A percentile compares a stretch with the other conserved stretches of the same genome.
These are phyloP conservation scores for Rhinichthys klamathensis DNA, from an alignment of 2,113 vertebrate species.

Conservation along the genomic window DNA sequence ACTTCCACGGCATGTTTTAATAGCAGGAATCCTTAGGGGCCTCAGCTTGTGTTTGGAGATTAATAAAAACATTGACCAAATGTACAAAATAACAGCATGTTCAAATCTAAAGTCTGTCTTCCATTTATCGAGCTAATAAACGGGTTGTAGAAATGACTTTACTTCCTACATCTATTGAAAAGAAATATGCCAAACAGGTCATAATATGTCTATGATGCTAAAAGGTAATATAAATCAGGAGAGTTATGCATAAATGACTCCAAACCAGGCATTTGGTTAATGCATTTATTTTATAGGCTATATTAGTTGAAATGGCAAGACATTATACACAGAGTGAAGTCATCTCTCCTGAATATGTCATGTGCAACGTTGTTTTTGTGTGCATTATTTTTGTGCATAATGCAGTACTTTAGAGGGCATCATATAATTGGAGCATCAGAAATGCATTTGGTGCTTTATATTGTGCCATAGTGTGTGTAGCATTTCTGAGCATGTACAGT, in stretches of 20 bases:
- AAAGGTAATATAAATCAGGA: neutral
- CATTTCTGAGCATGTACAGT: too few relatives aligned
- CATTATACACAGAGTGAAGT: neutral
- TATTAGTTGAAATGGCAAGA: neutral
- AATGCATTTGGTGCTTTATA: too few relatives aligned
- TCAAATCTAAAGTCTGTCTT: slow-evolving; percentile 29
- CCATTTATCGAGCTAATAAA: slow-evolving; percentile 40
- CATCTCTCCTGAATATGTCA: neutral
- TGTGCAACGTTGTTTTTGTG: too few relatives aligned
- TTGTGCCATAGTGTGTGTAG: too few relatives aligned
- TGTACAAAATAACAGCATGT: neutral
- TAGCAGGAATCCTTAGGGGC: slow-evolving; percentile 40
- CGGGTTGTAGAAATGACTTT: slow-evolving; percentile 30
- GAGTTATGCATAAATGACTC: neutral
- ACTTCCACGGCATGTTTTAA: slow-evolving; percentile 29
- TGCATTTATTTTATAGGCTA: neutral
- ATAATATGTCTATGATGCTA: slow-evolving; percentile 13
- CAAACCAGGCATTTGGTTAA: neutral
- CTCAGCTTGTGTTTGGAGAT: slow-evolving; percentile 51
- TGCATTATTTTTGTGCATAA: too few relatives aligned
- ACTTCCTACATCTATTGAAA: neutral
- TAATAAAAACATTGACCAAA: slow-evolving; percentile 44
- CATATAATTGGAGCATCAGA: too few relatives aligned
- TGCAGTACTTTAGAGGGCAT: too few relatives aligned
- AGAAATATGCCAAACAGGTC: neutral